A percentile compares a stretch with the other conserved stretches of the same genome.
Conservation (phyloP, 2,888 invertebrate genomes). For the Gymnoscelis rufifasciata region DNA sequence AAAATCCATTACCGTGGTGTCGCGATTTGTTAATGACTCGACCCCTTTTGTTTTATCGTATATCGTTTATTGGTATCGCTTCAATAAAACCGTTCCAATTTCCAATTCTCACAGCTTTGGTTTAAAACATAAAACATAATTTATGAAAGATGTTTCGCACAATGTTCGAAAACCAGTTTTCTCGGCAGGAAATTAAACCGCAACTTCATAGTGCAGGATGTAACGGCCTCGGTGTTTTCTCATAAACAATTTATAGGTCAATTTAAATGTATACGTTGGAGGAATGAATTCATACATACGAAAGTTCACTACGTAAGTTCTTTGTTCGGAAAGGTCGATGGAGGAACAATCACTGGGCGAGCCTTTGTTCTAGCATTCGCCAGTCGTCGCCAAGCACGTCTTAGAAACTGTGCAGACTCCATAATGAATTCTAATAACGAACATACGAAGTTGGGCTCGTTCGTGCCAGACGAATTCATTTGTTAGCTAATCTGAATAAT, state of each 20-base stretch:
- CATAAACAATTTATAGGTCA: conserved; percentile 30
- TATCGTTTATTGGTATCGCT: conserved; percentile 8
- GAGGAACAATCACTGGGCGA: conserved; percentile 32
- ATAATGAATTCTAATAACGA: conserved; percentile 38
- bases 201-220: conserved; percentile 28
- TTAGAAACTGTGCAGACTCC: conserved; percentile 27
- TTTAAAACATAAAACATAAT: conserved; percentile 15
- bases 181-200: conserved; percentile 32
- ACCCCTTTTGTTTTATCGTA: conserved; percentile 1
- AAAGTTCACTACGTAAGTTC: conserved; percentile 35
- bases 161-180: conserved; percentile 26
- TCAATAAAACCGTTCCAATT: conserved; percentile 12
- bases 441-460: conserved; percentile 25
- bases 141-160: conserved; percentile 19
- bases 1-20: conserved; percentile 12
- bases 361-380: conserved; percentile 41
- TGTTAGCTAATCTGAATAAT: conserved; percentile 33
- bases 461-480: conserved; percentile 34
- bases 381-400: conserved; percentile 29
- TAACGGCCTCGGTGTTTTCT: conserved; percentile 21
- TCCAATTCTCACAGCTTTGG: neutral
- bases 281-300: conserved; percentile 31
- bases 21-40: conserved; percentile 10
- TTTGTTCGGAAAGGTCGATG: conserved; percentile 31
- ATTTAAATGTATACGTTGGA: conserved; percentile 29